phyloP scores from a whole-genome alignment of 2,797 vertebrate species.

The Pangasius djambal region DNA sequence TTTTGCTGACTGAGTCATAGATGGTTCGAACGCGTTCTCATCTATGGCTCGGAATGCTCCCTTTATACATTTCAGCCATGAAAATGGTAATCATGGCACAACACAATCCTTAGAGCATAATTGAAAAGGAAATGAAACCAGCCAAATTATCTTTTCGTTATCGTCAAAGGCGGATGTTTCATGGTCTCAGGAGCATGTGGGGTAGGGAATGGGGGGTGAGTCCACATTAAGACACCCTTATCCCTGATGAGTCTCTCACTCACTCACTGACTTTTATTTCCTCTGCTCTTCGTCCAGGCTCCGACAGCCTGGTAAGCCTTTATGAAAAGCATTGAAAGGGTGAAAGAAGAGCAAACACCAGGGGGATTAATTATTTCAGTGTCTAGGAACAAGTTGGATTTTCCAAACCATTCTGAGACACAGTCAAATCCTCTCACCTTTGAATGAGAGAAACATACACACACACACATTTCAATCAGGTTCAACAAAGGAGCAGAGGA shows the following conservation, averaged over 20 bases:
- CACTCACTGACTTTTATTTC: slow-evolving; percentile 52
- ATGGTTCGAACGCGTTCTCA: neutral
- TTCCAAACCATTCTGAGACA: slow-evolving; percentile 54
- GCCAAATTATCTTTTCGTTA: slow-evolving; percentile 56
- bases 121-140: slow-evolving; percentile 62
- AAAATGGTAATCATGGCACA: slow-evolving; percentile 53
- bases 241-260: slow-evolving; percentile 55
- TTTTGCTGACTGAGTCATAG: slow-evolving; percentile 4
- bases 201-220: slow-evolving; percentile 46
- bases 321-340: slow-evolving; percentile 52
- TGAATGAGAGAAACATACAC: slow-evolving; percentile 42
- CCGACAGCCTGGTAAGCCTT: slow-evolving; percentile 42
- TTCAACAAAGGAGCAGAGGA: slow-evolving; percentile 40
- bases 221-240: slow-evolving; percentile 56
- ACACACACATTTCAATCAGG: slow-evolving; percentile 49
- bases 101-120: slow-evolving; percentile 55
- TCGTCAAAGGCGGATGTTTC: slow-evolving; percentile 53
- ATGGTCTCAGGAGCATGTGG: slow-evolving; percentile 53
- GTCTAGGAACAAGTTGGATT: slow-evolving; percentile 56
- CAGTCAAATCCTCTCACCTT: slow-evolving; percentile 55
- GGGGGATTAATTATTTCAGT: slow-evolving; percentile 59
- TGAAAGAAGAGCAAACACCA: slow-evolving; percentile 56
- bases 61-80: slow-evolving; percentile 51
- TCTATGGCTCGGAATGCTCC: slow-evolving; percentile 33
- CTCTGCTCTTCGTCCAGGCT: slow-evolving; percentile 48